These are phyloP conservation scores for Armadillidium nasatum DNA, from an alignment of 1,140 invertebrate species.

Conservation along the genomic window DNA sequence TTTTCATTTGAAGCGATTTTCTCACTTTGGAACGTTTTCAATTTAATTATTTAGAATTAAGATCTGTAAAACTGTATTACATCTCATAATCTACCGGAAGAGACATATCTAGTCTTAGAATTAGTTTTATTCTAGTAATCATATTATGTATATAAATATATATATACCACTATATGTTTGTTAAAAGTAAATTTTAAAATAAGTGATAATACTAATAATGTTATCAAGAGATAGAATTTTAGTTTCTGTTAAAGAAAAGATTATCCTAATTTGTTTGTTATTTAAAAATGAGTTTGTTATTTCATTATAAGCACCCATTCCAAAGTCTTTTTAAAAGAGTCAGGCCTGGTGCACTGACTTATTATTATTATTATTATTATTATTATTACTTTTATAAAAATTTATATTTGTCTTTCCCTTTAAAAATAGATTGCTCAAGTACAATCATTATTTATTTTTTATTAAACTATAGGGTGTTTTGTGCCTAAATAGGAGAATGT, in stretches of 20 bases:
- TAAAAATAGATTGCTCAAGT: conserved; percentile 8
- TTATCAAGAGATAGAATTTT: neutral
- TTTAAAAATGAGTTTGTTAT: neutral
- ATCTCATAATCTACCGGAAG: neutral
- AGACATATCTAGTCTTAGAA: conserved; percentile 10
- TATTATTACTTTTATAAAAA: too few species aligned
- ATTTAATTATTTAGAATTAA: neutral
- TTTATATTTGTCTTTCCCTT: neutral
- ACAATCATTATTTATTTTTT: conserved; percentile 13
- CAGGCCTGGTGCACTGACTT: conserved; percentile 7
- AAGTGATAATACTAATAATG: conserved; percentile 8
- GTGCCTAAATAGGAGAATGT: conserved; percentile 9
- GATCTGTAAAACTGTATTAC: neutral
- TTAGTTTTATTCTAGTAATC: neutral
- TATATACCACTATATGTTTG: neutral
- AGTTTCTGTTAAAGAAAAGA: neutral
- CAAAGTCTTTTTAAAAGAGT: neutral
- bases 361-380: too few species aligned
- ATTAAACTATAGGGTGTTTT: conserved; percentile 13
- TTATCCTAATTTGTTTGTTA: neutral
- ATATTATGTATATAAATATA: conserved; percentile 5
- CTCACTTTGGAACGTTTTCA: neutral
- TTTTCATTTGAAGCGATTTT: neutral
- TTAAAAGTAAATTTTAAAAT: neutral
- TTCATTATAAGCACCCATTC: conserved; percentile 10